Percentiles rank a stretch among this genome's conserved stretches.
Conservation (phyloP, 2,888 invertebrate species). For the Rotaria sp. region DNA sequence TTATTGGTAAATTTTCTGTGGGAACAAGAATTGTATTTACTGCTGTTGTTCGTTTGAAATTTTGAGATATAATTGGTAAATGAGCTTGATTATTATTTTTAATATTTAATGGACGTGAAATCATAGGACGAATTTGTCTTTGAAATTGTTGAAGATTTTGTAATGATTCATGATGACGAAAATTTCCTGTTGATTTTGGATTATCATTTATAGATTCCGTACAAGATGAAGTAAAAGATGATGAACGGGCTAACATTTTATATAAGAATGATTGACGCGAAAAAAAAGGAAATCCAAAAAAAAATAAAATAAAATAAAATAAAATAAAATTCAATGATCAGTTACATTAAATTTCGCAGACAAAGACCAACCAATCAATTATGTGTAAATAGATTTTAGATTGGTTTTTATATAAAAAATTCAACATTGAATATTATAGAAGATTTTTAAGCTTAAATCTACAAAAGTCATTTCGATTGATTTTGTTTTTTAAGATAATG, state of each 20-base stretch:
- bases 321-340: too few relatives aligned
- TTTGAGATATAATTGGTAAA: neutral
- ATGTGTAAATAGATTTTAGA: neutral
- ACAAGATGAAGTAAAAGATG: neutral
- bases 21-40: neutral
- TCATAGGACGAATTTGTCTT: neutral
- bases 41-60: neutral
- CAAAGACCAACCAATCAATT: neutral
- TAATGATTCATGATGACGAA: conserved; percentile 4
- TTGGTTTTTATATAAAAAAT: neutral
- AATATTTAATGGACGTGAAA: conserved; percentile 7
- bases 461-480: neutral
- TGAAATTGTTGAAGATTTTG: conserved; percentile 3
- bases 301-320: too few relatives aligned
- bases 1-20: neutral
- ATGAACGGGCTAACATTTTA: conserved; percentile 11
- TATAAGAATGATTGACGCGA: neutral
- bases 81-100: neutral
- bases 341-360: neutral
- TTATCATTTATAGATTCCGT: neutral
- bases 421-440: neutral
- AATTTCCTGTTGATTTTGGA: too few relatives aligned
- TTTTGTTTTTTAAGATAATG: neutral
- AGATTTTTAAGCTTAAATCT: neutral
- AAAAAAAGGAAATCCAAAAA: neutral